phyloP scores from a whole-genome alignment of 1,140 invertebrate species.

The Eubasilissa regina region DNA sequence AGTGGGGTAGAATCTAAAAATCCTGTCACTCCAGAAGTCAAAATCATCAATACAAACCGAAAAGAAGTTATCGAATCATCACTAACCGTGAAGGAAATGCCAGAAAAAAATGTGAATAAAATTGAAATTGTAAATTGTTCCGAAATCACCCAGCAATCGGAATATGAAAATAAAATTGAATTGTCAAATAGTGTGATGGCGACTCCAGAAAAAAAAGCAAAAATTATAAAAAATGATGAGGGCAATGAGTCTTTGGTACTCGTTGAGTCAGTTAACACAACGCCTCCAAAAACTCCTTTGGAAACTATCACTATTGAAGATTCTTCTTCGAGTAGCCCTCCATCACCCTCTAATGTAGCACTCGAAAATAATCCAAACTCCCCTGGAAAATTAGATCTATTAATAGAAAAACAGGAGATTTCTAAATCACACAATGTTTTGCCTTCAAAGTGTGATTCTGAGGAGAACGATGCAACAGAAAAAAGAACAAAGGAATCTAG shows the following conservation, averaged over 20 bases:
- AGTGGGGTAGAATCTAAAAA: background rate
- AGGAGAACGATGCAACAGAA: constrained; percentile 1
- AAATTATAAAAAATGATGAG: background rate
- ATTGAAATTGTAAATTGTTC: no score
- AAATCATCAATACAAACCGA: no score
- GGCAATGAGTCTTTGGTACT: background rate
- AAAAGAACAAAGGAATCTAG: background rate
- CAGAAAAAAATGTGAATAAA: background rate
- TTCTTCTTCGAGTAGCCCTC: constrained; percentile 11
- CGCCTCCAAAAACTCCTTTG: background rate
- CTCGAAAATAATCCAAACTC: background rate
- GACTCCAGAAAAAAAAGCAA: background rate
- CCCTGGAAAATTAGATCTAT: background rate
- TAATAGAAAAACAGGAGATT: background rate
- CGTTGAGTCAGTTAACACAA: background rate
- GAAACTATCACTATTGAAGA: constrained; percentile 21
- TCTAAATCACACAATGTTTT: background rate
- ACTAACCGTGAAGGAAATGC: background rate
- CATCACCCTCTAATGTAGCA: background rate
- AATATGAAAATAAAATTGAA: background rate
- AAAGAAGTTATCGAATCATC: background rate
- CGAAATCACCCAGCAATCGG: background rate
- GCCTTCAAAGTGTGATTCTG: constrained; percentile 11
- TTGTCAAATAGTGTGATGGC: background rate
- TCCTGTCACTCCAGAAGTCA: background rate